Conservation (phyloP, 2,888 invertebrate genomes). For the Lasioglossum marginatum region DNA sequence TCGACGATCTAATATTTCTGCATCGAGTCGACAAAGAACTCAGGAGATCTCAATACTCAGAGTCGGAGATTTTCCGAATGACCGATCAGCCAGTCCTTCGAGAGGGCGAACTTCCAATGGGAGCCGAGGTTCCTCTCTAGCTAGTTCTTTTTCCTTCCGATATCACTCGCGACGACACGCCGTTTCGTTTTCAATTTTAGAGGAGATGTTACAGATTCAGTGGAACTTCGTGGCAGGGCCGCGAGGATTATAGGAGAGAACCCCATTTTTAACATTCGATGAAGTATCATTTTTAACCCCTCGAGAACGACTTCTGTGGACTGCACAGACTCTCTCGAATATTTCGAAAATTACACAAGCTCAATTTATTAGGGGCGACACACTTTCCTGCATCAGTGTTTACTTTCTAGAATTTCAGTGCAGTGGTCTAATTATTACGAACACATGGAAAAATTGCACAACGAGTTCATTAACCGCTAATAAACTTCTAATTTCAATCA, state of each 20-base stretch:
- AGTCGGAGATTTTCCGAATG: slow-evolving; percentile 60
- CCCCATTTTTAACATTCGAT: slow-evolving; percentile 31
- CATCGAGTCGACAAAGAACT: slow-evolving; percentile 18
- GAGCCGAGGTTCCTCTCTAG: slow-evolving; percentile 43
- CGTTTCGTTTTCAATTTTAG: slow-evolving; percentile 63
- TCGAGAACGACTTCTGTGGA: neutral
- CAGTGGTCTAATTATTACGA: no score
- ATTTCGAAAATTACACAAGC: neutral
- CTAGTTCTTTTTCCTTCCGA: slow-evolving; percentile 36
- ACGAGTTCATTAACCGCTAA: no score
- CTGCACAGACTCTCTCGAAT: neutral
- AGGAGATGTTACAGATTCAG: slow-evolving; percentile 34
- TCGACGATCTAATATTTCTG: slow-evolving; percentile 26
- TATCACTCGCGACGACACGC: slow-evolving; percentile 53
- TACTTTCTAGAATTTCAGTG: neutral
- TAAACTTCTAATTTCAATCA: no score
- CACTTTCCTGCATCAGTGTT: neutral
- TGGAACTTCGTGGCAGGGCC: slow-evolving; percentile 4
- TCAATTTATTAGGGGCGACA: neutral
- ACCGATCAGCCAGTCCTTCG: slow-evolving; percentile 47
- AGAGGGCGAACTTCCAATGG: slow-evolving; percentile 58
- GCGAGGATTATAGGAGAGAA: slow-evolving; percentile 45
- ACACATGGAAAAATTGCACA: no score
- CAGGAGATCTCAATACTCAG: slow-evolving; percentile 36
- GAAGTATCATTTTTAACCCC: slow-evolving; percentile 17